Conservation (phyloP, 2,797 vertebrate species). For the Darevskia mixta region DNA sequence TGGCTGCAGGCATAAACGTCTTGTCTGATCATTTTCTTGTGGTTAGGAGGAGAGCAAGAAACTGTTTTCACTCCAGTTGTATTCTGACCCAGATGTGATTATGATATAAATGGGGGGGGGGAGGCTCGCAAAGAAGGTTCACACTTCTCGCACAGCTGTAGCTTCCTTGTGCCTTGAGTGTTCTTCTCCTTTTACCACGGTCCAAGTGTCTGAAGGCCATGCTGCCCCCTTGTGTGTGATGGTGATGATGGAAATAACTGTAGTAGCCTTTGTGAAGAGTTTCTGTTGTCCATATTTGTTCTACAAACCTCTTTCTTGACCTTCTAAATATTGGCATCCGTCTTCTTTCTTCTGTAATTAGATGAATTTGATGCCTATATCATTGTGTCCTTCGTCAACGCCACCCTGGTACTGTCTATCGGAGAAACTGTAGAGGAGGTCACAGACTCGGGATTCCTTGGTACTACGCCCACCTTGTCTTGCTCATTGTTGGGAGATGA, state of each 20-base stretch:
- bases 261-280: slow-evolving; percentile 61
- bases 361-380: slow-evolving; percentile 99
- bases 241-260: slow-evolving; percentile 34
- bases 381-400: slow-evolving; percentile 99
- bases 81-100: background rate
- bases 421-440: slow-evolving; percentile 99
- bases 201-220: too few species aligned
- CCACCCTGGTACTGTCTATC: slow-evolving; percentile 95
- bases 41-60: background rate
- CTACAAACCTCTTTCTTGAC: slow-evolving; percentile 31
- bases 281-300: slow-evolving; percentile 57
- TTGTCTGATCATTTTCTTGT: background rate
- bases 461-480: slow-evolving; percentile 97
- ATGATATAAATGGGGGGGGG: too few species aligned
- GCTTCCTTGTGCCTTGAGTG: background rate
- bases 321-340: background rate
- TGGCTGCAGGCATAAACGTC: background rate
- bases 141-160: background rate
- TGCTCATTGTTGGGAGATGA: slow-evolving; percentile 97
- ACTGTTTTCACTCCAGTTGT: background rate
- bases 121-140: background rate
- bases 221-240: background rate
- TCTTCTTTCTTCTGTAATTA: slow-evolving; percentile 71
- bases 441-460: slow-evolving; percentile 97
- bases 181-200: background rate